Conservation (phyloP, 1,140 invertebrate species). For the Rhagoletis pomonella region DNA sequence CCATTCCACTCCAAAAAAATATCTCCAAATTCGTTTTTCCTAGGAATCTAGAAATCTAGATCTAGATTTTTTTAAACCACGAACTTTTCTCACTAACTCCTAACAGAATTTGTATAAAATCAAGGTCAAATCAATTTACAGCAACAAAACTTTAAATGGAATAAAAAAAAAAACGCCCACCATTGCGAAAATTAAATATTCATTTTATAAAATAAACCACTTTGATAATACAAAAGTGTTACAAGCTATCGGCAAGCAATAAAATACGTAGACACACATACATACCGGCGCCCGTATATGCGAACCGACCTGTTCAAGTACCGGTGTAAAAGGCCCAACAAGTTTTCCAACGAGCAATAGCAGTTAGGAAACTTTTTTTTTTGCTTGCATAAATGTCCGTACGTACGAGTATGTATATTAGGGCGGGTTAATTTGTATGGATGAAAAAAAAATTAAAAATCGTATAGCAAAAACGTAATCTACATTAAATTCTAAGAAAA, state of each 20-base stretch:
- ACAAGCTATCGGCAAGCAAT: constrained; percentile 10
- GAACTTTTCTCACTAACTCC: background rate
- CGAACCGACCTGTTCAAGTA: background rate
- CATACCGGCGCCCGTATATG: background rate
- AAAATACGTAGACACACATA: background rate
- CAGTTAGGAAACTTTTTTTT: constrained; percentile 8
- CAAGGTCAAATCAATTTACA: background rate
- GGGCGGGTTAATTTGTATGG: too few relatives aligned
- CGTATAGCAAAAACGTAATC: too few relatives aligned
- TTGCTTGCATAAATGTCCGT: background rate
- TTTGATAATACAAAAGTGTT: background rate
- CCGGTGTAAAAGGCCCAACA: background rate
- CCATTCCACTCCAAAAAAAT: too few relatives aligned
- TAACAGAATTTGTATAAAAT: background rate
- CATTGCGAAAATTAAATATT: background rate
- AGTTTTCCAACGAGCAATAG: background rate
- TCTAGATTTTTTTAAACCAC: too few relatives aligned
- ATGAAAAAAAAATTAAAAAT: too few relatives aligned
- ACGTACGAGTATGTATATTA: background rate
- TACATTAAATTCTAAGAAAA: too few relatives aligned
- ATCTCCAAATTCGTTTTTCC: too few relatives aligned
- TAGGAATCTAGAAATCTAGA: too few relatives aligned
- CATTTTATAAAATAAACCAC: background rate
- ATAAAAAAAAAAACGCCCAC: background rate
- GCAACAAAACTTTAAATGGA: background rate